Evolutionary conservation across 2,113 vertebrate species (phyloP).

Genomic region (Echinops telfairi): DNA sequence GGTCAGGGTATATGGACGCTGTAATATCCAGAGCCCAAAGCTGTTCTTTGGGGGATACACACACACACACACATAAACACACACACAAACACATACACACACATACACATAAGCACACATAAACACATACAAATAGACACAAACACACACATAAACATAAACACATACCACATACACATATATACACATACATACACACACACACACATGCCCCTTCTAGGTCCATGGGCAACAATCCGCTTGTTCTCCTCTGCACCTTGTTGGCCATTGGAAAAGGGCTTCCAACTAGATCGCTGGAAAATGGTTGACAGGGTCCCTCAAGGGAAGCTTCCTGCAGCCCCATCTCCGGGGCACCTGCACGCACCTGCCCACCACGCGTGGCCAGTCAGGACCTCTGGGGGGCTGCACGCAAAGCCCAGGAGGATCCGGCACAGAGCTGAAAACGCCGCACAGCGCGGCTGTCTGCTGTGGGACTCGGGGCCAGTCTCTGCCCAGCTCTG

Average conservation of each 20-base stretch:
- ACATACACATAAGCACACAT: too few relatives aligned
- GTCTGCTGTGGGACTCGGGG: not conserved
- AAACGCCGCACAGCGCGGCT: not conserved
- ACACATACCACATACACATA: too few relatives aligned
- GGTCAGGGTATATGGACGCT: accelerated
- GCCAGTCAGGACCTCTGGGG: not conserved
- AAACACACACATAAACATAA: not conserved
- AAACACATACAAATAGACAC: too few relatives aligned
- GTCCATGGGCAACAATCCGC: not conserved
- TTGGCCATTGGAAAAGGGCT: not conserved
- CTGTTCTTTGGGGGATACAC: not conserved
- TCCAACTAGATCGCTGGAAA: not conserved
- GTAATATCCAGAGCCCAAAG: accelerated
- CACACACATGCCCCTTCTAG: too few relatives aligned
- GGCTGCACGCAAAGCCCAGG: not conserved
- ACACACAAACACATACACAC: not conserved
- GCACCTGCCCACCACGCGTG: not conserved
- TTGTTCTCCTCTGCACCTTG: slow-evolving; percentile 59
- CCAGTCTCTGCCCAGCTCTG: not conserved
- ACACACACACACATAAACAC: not conserved
- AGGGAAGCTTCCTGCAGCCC: too few relatives aligned
- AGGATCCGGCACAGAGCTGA: not conserved
- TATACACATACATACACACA: not conserved
- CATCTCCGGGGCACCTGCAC: not conserved
- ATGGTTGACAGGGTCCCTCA: not conserved